Evolutionary conservation across 2,797 vertebrate genomes (phyloP).

Genomic region (Bryconaethiops microstoma): DNA sequence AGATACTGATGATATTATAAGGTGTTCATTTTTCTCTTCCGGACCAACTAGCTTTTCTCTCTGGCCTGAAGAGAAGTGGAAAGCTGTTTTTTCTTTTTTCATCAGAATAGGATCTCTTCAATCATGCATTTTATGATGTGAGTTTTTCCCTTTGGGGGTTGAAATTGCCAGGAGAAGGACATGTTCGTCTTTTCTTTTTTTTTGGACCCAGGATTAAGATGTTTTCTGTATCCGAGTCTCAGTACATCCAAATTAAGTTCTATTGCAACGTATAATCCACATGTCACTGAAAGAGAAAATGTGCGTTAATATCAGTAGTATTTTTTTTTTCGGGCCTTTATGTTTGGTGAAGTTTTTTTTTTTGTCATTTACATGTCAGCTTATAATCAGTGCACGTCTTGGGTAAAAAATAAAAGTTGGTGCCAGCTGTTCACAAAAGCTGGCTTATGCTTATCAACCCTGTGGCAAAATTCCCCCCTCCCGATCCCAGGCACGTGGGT

Average conservation of each 20-base stretch:
- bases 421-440: conserved; percentile 50
- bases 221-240: conserved; percentile 1
- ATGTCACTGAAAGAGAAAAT: neutral
- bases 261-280: conserved; percentile 5
- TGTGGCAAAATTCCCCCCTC: conserved; percentile 29
- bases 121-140: neutral
- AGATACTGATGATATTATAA: conserved; percentile 3
- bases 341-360: conserved; percentile 24
- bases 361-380: conserved; percentile 34
- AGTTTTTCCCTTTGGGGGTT: conserved; percentile 15
- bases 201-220: neutral
- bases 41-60: conserved; percentile 4
- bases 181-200: neutral
- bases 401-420: conserved; percentile 20
- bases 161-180: neutral
- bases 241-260: neutral
- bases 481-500: conserved; percentile 39
- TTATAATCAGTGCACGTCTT: conserved; percentile 42
- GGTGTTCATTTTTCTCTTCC: conserved; percentile 14
- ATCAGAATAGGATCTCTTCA: conserved; percentile 14
- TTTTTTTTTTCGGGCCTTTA: conserved; percentile 16
- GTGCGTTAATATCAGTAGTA: neutral
- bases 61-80: conserved; percentile 17
- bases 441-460: conserved; percentile 50
- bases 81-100: neutral